Conservation (phyloP, 1,140 invertebrate genomes). For the Homarus americanus region DNA sequence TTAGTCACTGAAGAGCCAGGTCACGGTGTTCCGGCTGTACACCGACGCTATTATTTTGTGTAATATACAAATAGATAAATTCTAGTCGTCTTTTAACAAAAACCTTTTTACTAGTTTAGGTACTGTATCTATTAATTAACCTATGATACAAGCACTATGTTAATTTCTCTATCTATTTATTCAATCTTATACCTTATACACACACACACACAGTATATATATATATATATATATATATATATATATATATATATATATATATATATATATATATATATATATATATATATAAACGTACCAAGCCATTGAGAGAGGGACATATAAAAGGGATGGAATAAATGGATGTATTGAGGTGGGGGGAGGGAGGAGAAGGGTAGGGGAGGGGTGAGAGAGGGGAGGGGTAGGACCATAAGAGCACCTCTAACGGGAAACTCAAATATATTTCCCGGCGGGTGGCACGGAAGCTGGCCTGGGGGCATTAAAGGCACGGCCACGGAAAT, state of each 20-base stretch:
- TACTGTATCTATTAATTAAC: too few species aligned
- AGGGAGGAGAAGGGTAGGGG: too few species aligned
- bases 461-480: constrained; percentile 10
- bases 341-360: neutral
- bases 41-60: too few species aligned
- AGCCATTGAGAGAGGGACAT: neutral
- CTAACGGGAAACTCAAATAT: constrained; percentile 39
- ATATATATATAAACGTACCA: neutral
- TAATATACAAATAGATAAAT: too few species aligned
- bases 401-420: neutral
- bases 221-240: constrained; percentile 10
- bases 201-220: neutral
- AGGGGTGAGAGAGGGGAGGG: neutral
- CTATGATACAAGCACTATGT: too few species aligned
- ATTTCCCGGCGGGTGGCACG: constrained; percentile 27
- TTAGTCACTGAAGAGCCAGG: too few species aligned
- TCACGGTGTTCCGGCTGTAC: too few species aligned
- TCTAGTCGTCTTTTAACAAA: too few species aligned
- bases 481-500: constrained; percentile 32
- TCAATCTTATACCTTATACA: too few species aligned
- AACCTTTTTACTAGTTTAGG: too few species aligned
- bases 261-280: constrained; percentile 6
- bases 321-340: neutral
- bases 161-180: too few species aligned
- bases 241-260: constrained; percentile 13